Evolutionary conservation across 2,797 vertebrate genomes (phyloP).

Genomic region (Microcaecilia unicolor): DNA sequence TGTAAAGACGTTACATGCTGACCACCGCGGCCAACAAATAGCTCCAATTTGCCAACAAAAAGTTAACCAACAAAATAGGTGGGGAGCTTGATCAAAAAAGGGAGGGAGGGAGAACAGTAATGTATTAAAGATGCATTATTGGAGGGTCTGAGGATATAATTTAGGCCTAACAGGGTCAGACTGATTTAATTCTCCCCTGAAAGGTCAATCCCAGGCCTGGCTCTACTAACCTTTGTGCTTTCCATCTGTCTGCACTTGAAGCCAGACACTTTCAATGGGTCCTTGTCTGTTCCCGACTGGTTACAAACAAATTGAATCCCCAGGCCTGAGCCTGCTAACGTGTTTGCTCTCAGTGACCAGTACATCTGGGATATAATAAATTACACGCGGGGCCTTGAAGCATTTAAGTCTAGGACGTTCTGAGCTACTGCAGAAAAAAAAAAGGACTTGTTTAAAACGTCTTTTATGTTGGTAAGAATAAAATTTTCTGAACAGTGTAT

Average conservation of each 20-base stretch:
- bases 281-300: constrained; percentile 42
- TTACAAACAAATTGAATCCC: constrained; percentile 40
- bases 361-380: constrained; percentile 14
- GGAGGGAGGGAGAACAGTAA: constrained; percentile 32
- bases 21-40: constrained; percentile 37
- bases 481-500: too few relatives aligned
- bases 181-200: constrained; percentile 45
- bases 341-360: constrained; percentile 14
- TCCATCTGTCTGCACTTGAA: constrained; percentile 42
- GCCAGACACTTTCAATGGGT: constrained; percentile 49
- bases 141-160: constrained; percentile 42
- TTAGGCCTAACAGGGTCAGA: constrained; percentile 40
- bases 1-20: constrained; percentile 34
- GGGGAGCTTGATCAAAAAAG: constrained; percentile 42
- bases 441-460: too few relatives aligned
- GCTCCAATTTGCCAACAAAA: constrained; percentile 34
- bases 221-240: constrained; percentile 44
- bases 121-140: constrained; percentile 46
- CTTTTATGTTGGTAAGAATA: too few relatives aligned
- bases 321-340: constrained; percentile 11
- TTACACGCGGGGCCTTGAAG: constrained; percentile 18
- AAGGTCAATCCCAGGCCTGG: constrained; percentile 48
- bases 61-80: constrained; percentile 45
- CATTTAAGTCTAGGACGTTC: too few relatives aligned
- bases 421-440: too few relatives aligned